Conservation (phyloP, 2,113 vertebrate species). For the Rhinolophus sinicus region DNA sequence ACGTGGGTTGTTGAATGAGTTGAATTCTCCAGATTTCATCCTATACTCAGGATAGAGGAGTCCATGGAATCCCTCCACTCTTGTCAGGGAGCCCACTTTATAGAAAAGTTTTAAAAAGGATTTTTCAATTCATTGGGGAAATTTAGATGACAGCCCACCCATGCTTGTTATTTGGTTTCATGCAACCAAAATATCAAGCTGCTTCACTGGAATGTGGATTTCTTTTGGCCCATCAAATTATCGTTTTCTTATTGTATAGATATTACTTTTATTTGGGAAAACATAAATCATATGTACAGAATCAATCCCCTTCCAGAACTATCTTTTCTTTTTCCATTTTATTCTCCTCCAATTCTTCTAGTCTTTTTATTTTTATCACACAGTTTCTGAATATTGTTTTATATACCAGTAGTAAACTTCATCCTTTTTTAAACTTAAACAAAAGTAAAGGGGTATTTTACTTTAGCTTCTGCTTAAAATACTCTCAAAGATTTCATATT, state of each 20-base stretch:
- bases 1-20: not conserved
- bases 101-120: not conserved
- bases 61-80: fast-evolving
- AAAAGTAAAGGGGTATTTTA: not conserved
- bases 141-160: not conserved
- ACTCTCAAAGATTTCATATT: not conserved
- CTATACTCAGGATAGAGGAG: not conserved
- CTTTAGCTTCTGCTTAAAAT: constrained; percentile 29
- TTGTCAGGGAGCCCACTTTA: not conserved
- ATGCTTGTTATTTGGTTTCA: not conserved
- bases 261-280: not conserved
- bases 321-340: not conserved
- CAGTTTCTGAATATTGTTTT: not conserved
- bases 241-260: not conserved
- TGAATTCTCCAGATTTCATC: not conserved
- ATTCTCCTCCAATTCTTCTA: not conserved
- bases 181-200: not conserved
- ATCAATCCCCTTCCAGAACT: not conserved
- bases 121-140: not conserved
- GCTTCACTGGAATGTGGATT: not conserved
- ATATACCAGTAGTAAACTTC: not conserved
- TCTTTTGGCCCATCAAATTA: not conserved
- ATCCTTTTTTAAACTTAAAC: not conserved
- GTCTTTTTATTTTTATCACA: not conserved
- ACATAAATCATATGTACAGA: not conserved